Conservation (phyloP, 2,113 vertebrate genomes). For the Syngnathoides biaculeatus region DNA sequence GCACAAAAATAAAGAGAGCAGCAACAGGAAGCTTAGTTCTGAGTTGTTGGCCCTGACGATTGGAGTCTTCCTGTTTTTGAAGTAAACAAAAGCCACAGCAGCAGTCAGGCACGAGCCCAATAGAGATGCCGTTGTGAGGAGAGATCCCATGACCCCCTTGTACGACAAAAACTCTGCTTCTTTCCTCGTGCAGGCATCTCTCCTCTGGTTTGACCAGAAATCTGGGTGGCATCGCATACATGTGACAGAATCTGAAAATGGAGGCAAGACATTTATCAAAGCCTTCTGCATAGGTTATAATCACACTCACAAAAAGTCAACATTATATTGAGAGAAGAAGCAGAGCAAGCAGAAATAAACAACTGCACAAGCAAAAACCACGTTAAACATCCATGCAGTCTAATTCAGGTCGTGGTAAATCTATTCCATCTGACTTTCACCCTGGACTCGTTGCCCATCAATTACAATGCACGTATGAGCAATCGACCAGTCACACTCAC, state of each 20-base stretch:
- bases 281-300: not conserved
- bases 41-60: conserved; percentile 64
- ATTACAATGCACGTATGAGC: too few species aligned
- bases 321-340: too few species aligned
- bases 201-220: conserved; percentile 64
- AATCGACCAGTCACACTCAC: too few species aligned
- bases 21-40: conserved; percentile 65
- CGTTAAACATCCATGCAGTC: too few species aligned
- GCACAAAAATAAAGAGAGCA: conserved; percentile 64
- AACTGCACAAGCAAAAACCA: too few species aligned
- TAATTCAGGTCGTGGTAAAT: too few species aligned
- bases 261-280: not conserved
- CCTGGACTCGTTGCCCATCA: too few species aligned
- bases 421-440: too few species aligned
- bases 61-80: conserved; percentile 60
- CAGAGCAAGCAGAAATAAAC: too few species aligned
- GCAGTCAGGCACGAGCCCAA: conserved; percentile 54
- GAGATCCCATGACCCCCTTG: conserved; percentile 61
- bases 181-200: conserved; percentile 57
- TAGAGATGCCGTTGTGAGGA: conserved; percentile 54
- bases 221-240: conserved; percentile 60
- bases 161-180: conserved; percentile 62
- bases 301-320: too few species aligned
- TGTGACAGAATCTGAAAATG: conserved; percentile 59
- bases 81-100: conserved; percentile 55